These are phyloP conservation scores for Python bivittatus DNA, from an alignment of 2,113 vertebrate genomes.

Conservation along the genomic window DNA sequence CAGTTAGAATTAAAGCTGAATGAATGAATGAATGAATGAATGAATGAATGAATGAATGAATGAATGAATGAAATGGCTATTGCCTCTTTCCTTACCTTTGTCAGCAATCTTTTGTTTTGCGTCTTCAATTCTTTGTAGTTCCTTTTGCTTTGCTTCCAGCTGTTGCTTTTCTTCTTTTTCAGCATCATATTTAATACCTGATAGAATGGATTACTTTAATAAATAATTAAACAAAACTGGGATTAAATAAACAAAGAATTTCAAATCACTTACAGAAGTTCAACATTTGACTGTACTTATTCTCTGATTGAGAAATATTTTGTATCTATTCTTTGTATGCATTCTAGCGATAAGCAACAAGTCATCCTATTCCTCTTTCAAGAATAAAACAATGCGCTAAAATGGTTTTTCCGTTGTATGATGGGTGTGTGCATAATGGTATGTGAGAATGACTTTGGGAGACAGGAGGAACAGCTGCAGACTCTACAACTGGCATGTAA, in stretches of 20 bases:
- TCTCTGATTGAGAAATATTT: neutral
- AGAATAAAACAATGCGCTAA: neutral
- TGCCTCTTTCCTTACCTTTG: conserved; percentile 78
- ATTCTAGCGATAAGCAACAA: neutral
- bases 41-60: too few relatives aligned
- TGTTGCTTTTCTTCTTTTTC: conserved; percentile 92
- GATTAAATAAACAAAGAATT: conserved; percentile 13
- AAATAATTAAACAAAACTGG: conserved; percentile 6
- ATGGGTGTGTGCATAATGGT: neutral
- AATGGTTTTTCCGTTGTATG: neutral
- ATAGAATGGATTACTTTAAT: conserved; percentile 13
- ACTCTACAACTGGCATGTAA: neutral
- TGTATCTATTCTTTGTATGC: neutral
- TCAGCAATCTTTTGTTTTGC: conserved; percentile 93
- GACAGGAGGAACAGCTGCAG: neutral
- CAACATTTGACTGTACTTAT: neutral
- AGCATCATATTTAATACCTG: conserved; percentile 95
- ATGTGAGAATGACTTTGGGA: neutral
- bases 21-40: neutral
- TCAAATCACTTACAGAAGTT: neutral
- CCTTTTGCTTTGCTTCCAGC: conserved; percentile 88
- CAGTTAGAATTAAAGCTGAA: neutral
- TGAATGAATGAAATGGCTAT: neutral
- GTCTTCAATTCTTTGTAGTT: conserved; percentile 94
- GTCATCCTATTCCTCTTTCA: neutral